These are phyloP conservation scores for Chrysoperla carnea DNA, from an alignment of 1,140 invertebrate species.

Conservation along the genomic window DNA sequence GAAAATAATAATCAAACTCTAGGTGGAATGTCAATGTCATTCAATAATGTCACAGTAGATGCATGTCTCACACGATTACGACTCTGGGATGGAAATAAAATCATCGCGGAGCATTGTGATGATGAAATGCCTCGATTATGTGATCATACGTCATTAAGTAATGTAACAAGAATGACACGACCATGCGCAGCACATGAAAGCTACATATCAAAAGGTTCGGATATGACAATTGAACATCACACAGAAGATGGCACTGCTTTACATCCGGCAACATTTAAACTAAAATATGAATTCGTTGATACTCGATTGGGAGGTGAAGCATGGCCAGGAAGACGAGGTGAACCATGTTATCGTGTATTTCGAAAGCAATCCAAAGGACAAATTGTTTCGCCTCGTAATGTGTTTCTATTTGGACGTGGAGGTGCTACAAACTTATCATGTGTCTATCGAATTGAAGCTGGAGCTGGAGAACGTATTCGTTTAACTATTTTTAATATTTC, in stretches of 20 bases:
- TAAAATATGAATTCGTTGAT: constrained; percentile 73
- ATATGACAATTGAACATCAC: constrained; percentile 29
- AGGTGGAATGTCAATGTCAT: background rate
- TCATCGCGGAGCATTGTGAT: constrained; percentile 50
- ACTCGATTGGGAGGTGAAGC: constrained; percentile 52
- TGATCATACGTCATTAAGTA: constrained; percentile 59
- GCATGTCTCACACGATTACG: constrained; percentile 38
- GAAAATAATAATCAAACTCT: background rate
- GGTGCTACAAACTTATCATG: constrained; percentile 55
- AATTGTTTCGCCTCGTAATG: constrained; percentile 49
- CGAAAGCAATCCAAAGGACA: constrained; percentile 34
- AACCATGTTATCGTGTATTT: constrained; percentile 33
- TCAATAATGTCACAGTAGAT: constrained; percentile 7
- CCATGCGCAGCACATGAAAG: constrained; percentile 60
- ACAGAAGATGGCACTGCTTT: constrained; percentile 43
- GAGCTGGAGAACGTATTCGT: constrained; percentile 38
- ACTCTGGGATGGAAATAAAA: constrained; percentile 35
- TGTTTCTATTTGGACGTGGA: constrained; percentile 58
- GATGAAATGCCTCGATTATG: constrained; percentile 56
- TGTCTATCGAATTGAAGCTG: constrained; percentile 52
- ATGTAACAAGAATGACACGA: constrained; percentile 50
- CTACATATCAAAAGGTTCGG: constrained; percentile 49
- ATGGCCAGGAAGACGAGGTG: constrained; percentile 29
- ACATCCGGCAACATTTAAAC: constrained; percentile 40
- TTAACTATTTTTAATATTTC: constrained; percentile 53